These are phyloP conservation scores for Oreochromis aureus DNA, from an alignment of 2,113 vertebrate species.

Conservation along the genomic window DNA sequence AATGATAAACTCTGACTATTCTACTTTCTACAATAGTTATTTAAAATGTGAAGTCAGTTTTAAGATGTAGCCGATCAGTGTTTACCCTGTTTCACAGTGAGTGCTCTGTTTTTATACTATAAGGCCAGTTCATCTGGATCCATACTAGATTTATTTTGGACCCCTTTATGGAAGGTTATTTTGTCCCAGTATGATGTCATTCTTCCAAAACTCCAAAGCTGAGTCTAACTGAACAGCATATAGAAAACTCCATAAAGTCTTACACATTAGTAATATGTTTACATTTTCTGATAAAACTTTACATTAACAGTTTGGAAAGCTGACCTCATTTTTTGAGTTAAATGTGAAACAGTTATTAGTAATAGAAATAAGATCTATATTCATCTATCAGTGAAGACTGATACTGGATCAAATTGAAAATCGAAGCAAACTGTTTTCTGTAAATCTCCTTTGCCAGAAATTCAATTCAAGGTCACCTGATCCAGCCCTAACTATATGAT, in stretches of 20 bases:
- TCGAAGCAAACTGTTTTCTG: neutral
- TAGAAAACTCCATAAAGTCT: neutral
- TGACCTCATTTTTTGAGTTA: neutral
- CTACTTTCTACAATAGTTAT: neutral
- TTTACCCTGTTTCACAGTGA: neutral
- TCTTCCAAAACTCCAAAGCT: neutral
- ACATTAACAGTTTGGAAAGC: neutral
- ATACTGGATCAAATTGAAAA: neutral
- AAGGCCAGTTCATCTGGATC: neutral
- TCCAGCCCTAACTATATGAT: neutral
- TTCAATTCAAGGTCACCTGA: neutral
- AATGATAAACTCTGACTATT: neutral
- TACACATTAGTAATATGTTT: neutral
- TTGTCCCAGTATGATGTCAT: neutral
- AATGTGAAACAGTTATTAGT: neutral
- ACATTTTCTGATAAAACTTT: neutral
- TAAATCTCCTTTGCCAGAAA: neutral
- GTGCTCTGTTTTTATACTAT: neutral
- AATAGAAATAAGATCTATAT: neutral
- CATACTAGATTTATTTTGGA: neutral
- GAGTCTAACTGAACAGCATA: neutral
- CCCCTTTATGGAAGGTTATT: neutral
- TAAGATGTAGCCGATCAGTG: neutral
- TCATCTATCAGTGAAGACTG: neutral
- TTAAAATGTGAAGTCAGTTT: neutral